A percentile compares a stretch with the other conserved stretches of the same genome.
Conservation (phyloP, 2,113 vertebrate genomes). For the Podiceps cristatus region DNA sequence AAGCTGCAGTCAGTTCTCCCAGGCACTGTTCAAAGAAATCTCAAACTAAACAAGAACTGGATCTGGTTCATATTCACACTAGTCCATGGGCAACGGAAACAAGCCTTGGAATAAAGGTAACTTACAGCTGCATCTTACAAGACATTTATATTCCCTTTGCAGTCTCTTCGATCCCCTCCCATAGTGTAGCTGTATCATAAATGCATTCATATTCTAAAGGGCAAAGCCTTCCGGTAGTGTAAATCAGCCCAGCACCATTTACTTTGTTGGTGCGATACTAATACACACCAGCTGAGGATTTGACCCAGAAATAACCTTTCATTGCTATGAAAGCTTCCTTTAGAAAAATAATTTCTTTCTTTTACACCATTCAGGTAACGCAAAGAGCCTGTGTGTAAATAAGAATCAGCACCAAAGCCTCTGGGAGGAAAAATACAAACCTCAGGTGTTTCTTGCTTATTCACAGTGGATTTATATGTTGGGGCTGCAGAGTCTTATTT, state of each 20-base stretch:
- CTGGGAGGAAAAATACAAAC: not conserved
- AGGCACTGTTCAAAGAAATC: not conserved
- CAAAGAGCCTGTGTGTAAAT: not conserved
- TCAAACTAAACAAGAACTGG: not conserved
- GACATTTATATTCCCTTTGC: not conserved
- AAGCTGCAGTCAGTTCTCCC: not conserved
- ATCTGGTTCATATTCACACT: not conserved
- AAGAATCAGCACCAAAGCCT: not conserved
- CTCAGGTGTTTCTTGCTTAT: not conserved
- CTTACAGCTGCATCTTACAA: not conserved
- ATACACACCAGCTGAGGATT: not conserved
- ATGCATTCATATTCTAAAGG: not conserved
- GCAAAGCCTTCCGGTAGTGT: not conserved
- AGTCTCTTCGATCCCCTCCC: not conserved
- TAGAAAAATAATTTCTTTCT: not conserved
- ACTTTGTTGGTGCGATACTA: not conserved
- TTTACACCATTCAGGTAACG: not conserved
- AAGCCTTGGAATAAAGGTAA: not conserved
- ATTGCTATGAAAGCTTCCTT: not conserved
- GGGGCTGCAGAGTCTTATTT: rapidly evolving
- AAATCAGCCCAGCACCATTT: not conserved
- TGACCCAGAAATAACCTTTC: not conserved
- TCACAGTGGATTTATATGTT: not conserved
- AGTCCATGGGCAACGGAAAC: not conserved
- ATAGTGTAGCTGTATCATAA: not conserved